A percentile compares a stretch with the other conserved stretches of the same genome.
Evolutionary conservation across 1,140 invertebrate species (phyloP).

Genomic region (Propsilocerus akamusi): DNA sequence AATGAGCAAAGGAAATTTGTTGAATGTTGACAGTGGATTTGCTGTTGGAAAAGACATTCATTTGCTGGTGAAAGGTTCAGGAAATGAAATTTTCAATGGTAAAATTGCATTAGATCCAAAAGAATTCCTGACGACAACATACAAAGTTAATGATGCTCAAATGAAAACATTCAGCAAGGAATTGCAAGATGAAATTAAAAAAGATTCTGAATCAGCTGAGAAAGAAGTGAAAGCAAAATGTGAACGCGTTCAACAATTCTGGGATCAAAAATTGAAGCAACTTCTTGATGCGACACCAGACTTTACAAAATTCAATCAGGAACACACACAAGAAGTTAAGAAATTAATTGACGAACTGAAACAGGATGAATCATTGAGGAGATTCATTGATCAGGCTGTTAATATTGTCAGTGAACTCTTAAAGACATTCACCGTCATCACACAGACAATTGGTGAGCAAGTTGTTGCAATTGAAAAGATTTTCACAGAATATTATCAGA

Average conservation of each 20-base stretch:
- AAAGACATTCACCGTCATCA: conserved; percentile 26
- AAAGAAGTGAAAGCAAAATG: conserved; percentile 23
- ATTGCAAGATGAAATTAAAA: conserved; percentile 14
- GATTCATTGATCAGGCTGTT: conserved; percentile 30
- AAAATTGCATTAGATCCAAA: conserved; percentile 39
- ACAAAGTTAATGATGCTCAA: conserved; percentile 39
- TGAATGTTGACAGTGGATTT: conserved; percentile 31
- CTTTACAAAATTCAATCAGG: conserved; percentile 32
- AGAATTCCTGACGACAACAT: conserved; percentile 46
- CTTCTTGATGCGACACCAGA: conserved; percentile 37
- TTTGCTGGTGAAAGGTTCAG: conserved; percentile 29
- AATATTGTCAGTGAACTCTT: conserved; percentile 23
- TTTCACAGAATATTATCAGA: conserved; percentile 27
- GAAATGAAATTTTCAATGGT: conserved; percentile 35
- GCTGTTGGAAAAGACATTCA: conserved; percentile 44
- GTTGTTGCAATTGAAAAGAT: conserved; percentile 26
- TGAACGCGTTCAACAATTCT: conserved; percentile 19
- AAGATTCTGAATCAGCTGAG: conserved; percentile 20
- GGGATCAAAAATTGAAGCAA: conserved; percentile 25
- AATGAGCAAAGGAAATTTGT: conserved; percentile 28
- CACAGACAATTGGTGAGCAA: conserved; percentile 26
- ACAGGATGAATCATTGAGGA: conserved; percentile 40
- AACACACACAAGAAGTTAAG: conserved; percentile 35
- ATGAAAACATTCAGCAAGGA: conserved; percentile 28
- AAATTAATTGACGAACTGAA: conserved; percentile 41